Evolutionary conservation across 2,888 invertebrate genomes (phyloP).

Genomic region (Meloe dianella): DNA sequence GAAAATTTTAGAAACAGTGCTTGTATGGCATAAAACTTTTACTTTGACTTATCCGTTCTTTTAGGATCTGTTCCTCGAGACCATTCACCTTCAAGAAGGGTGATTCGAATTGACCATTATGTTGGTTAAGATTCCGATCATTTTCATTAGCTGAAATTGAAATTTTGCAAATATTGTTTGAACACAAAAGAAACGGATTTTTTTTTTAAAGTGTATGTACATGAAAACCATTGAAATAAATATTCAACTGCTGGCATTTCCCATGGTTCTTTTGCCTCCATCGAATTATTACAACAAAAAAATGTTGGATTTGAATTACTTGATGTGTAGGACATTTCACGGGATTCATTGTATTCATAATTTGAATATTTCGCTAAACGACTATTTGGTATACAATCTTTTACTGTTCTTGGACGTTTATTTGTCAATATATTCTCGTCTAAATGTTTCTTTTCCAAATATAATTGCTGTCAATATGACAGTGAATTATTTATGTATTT

Average conservation of each 20-base stretch:
- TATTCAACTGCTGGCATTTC: conserved; percentile 65
- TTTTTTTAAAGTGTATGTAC: too few relatives aligned
- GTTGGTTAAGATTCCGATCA: conserved; percentile 13
- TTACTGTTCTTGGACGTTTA: conserved; percentile 61
- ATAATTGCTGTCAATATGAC: conserved; percentile 49
- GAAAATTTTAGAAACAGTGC: background rate
- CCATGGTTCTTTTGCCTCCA: conserved; percentile 66
- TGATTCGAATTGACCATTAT: conserved; percentile 37
- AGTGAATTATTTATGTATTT: background rate
- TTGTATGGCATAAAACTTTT: conserved; percentile 4
- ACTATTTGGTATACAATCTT: conserved; percentile 70
- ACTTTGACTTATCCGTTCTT: conserved; percentile 45
- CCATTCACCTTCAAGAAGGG: conserved; percentile 46
- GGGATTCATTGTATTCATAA: conserved; percentile 61
- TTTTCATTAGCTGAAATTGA: conserved; percentile 17
- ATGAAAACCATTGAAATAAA: conserved; percentile 49
- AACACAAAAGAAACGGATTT: too few relatives aligned
- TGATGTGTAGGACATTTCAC: conserved; percentile 58
- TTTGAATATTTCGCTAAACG: conserved; percentile 64
- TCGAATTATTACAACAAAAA: conserved; percentile 30
- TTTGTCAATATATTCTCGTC: conserved; percentile 47
- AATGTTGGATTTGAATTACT: conserved; percentile 34
- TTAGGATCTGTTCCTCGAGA: conserved; percentile 48
- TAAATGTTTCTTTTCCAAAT: conserved; percentile 45
- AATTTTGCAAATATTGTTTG: conserved; percentile 1